Percentiles rank a stretch among this genome's conserved stretches.
phyloP scores from a whole-genome alignment of 2,888 invertebrate genomes.

The Dolichopus griseipennis region DNA sequence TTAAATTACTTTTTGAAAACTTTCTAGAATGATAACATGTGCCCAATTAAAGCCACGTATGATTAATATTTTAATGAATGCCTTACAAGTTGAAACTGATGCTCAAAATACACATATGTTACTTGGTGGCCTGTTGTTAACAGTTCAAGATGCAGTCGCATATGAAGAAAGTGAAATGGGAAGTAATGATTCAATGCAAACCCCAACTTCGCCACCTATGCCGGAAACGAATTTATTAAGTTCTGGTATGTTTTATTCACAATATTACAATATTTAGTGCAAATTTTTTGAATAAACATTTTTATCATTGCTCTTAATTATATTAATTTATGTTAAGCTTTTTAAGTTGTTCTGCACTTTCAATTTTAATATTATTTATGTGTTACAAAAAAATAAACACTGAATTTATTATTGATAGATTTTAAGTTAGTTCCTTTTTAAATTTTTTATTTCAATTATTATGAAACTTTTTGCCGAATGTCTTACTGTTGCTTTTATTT shows the following conservation, averaged over 20 bases:
- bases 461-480: too few species aligned
- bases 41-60: constrained; percentile 63
- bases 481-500: too few species aligned
- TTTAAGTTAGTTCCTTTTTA: background rate
- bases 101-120: constrained; percentile 81
- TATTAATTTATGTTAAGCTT: constrained; percentile 7
- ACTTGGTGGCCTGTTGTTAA: constrained; percentile 66
- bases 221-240: constrained; percentile 51
- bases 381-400: constrained; percentile 7
- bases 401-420: too few species aligned
- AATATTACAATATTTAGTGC: too few species aligned
- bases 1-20: constrained; percentile 34
- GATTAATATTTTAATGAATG: constrained; percentile 72
- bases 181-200: constrained; percentile 48
- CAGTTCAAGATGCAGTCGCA: constrained; percentile 70
- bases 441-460: background rate
- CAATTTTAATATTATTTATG: background rate
- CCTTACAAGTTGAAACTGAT: constrained; percentile 75
- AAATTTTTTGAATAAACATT: too few species aligned
- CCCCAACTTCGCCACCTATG: constrained; percentile 44
- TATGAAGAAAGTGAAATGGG: constrained; percentile 62
- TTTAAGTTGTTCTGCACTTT: constrained; percentile 16
- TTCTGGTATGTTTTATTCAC: constrained; percentile 49
- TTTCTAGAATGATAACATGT: constrained; percentile 48
- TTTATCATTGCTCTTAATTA: too few species aligned